phyloP scores from a whole-genome alignment of 2,113 vertebrate genomes.

The Ophiodon elongatus region DNA sequence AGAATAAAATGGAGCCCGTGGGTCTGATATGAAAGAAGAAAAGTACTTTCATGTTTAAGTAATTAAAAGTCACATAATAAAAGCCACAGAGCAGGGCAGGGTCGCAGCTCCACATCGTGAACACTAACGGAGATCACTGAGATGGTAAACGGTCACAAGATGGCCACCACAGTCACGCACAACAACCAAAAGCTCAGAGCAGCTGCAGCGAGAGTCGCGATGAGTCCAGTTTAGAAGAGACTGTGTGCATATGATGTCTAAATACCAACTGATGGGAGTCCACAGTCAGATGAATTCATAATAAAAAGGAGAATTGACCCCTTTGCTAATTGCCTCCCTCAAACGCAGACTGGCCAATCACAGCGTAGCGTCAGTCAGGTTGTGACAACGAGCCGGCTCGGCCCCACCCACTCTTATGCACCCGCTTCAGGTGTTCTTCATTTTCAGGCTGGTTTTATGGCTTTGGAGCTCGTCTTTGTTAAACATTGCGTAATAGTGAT shows the following conservation, averaged over 20 bases:
- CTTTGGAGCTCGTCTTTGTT: too few species aligned
- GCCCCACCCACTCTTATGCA: too few species aligned
- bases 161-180: not conserved
- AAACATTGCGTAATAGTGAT: too few species aligned
- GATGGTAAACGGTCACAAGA: not conserved
- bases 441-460: too few species aligned
- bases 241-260: not conserved
- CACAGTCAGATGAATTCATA: too few species aligned
- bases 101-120: not conserved
- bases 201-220: not conserved
- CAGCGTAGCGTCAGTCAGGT: too few species aligned
- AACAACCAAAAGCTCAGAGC: not conserved
- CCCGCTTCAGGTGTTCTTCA: too few species aligned
- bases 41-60: not conserved
- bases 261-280: not conserved
- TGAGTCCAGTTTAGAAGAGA: too few species aligned
- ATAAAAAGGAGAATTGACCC: too few species aligned
- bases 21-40: not conserved
- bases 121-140: conserved; percentile 1
- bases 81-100: not conserved
- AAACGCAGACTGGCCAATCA: too few species aligned
- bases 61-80: conserved; percentile 20
- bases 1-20: not conserved
- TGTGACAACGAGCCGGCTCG: too few species aligned
- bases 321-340: too few species aligned